phyloP scores from a whole-genome alignment of 2,888 invertebrate species.

The Yponomeuta malinellus region DNA sequence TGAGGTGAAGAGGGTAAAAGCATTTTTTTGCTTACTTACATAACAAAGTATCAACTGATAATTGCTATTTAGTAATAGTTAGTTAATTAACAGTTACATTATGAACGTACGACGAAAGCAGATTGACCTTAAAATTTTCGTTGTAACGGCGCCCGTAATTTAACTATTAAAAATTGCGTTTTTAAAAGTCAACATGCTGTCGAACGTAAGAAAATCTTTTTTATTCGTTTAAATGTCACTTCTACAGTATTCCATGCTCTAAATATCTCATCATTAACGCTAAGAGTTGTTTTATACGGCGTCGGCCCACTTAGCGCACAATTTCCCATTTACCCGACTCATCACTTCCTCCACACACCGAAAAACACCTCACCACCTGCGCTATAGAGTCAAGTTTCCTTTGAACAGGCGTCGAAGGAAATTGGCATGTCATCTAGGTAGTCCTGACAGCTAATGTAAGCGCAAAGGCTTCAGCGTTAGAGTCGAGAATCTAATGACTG shows the following conservation, averaged over 20 bases:
- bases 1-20: too few species aligned
- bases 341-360: conserved; percentile 27
- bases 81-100: too few species aligned
- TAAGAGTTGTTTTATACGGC: conserved; percentile 72
- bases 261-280: conserved; percentile 63
- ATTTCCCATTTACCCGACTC: conserved; percentile 68
- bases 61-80: too few species aligned
- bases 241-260: not conserved
- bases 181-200: too few species aligned
- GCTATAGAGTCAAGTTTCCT: conserved; percentile 29
- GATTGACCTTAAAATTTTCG: too few species aligned
- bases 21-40: too few species aligned
- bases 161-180: too few species aligned
- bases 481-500: conserved; percentile 1
- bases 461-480: not conserved
- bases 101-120: too few species aligned
- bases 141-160: too few species aligned
- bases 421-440: conserved; percentile 1
- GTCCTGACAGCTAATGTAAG: not conserved
- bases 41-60: too few species aligned
- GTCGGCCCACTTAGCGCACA: conserved; percentile 64
- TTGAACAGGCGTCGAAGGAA: conserved; percentile 3
- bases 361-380: conserved; percentile 29
- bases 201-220: too few species aligned
- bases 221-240: not conserved